Conservation (phyloP, 2,888 invertebrate species). For the Hirtodrosophila confusa region DNA sequence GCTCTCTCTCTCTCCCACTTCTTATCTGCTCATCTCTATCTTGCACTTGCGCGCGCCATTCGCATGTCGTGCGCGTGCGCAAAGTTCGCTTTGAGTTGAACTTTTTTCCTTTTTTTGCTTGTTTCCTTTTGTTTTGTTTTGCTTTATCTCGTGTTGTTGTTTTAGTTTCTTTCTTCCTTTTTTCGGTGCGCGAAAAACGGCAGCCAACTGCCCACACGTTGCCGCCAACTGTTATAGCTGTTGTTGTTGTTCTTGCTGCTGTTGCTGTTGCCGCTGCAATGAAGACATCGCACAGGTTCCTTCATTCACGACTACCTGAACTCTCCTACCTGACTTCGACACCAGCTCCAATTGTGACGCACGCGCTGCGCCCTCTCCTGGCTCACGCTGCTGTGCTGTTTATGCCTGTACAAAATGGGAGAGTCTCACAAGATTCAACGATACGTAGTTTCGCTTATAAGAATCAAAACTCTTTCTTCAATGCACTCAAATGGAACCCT, state of each 20-base stretch:
- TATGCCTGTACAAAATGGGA: no score
- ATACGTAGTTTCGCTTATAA: no score
- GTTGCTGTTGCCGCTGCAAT: constrained; percentile 29
- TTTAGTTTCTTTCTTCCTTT: background rate
- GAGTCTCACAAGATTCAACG: no score
- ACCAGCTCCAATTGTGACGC: constrained; percentile 2
- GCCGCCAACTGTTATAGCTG: constrained; percentile 16
- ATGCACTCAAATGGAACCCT: no score
- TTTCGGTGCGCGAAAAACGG: constrained; percentile 62
- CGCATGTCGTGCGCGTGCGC: constrained; percentile 74
- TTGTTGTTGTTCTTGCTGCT: constrained; percentile 12
- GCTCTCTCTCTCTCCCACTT: background rate
- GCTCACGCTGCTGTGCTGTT: no score
- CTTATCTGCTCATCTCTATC: constrained; percentile 8
- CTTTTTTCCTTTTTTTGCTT: constrained; percentile 2
- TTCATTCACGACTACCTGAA: constrained; percentile 63
- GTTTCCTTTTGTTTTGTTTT: constrained; percentile 3
- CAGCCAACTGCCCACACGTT: constrained; percentile 74
- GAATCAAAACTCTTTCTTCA: no score
- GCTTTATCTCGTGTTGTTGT: constrained; percentile 4
- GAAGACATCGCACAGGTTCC: constrained; percentile 52
- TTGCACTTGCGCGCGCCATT: constrained; percentile 43
- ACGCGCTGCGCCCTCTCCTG: no score
- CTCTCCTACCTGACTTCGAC: constrained; percentile 38
- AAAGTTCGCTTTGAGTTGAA: constrained; percentile 40